Base-by-base conservation (phyloP, 2,888 invertebrate genomes). In the Dynastes tityus region DNA sequence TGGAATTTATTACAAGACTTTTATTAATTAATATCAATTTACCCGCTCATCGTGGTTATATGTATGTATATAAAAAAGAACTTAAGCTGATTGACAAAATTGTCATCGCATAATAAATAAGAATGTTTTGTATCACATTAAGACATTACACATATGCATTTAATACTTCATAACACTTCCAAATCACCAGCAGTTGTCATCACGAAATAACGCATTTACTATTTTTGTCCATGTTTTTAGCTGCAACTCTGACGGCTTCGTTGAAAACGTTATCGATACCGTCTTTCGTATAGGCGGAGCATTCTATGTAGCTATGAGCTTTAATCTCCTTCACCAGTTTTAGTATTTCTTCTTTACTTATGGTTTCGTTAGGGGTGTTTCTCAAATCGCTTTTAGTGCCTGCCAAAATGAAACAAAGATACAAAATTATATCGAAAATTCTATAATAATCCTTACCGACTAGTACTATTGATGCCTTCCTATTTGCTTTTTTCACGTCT, bases 281-380 rank as follows among this genome's bases (percentile, higher is more conserved):
- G 76, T 85, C 81, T 61, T 81, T 83, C 4, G 82, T 81, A 68
- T 85, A 81, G 3, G 87, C 87, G 6, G 87, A 87, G 76, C 86
- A 86, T 81, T 87, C 87, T 77, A 84, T 83, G 77, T 87, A 87
- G 29, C 84, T 81, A 67, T 85, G 83, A 2, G 87, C 87, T 80
- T 81, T 84, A 9, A 61, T 55, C 6, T 74, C 61, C 45, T 74
- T 74, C 4, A 49, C 63, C 11, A 74, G 29, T 37, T 74, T 74
- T 22, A 74, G 49, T 9, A 74, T 61, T 45, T 74, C 73, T 61
- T 74, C 73, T 61, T 61, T 61, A 27, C 45, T 61, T n/a, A 74
- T 74, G 3, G 73, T 74, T 29, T 74, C 61, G 22, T 40, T 74
- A 6, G 6, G 27, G 3, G 73, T 74, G 2, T 61, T 74, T 27